Conservation (phyloP, 2,797 vertebrate genomes). For the Melanotaenia nigrans region DNA sequence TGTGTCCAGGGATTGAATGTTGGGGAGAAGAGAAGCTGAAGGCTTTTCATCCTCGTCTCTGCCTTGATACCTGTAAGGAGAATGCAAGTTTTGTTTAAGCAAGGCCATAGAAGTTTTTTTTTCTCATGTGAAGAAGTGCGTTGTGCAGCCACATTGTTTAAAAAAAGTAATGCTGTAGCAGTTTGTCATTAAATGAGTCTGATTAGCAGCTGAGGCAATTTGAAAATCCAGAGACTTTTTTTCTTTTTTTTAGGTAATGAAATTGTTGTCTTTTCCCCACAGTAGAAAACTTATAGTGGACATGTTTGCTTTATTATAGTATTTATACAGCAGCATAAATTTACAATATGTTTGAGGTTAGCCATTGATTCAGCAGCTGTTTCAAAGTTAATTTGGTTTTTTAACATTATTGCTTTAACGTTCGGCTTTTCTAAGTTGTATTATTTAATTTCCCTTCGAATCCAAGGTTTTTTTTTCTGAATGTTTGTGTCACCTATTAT, state of each 20-base stretch:
- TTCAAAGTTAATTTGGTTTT: constrained; percentile 61
- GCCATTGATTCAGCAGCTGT: constrained; percentile 24
- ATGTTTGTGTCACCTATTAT: constrained; percentile 56
- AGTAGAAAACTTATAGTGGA: constrained; percentile 50
- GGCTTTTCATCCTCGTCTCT: constrained; percentile 62
- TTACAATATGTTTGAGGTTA: background rate
- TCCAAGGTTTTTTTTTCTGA: constrained; percentile 48
- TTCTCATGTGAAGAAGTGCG: constrained; percentile 71
- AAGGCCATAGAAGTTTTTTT: constrained; percentile 68
- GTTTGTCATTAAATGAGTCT: constrained; percentile 65
- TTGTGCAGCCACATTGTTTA: constrained; percentile 78
- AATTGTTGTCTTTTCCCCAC: constrained; percentile 24
- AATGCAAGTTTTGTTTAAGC: constrained; percentile 61
- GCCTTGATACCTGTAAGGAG: constrained; percentile 74
- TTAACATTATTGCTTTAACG: constrained; percentile 55
- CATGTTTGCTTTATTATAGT: constrained; percentile 40
- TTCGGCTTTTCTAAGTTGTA: constrained; percentile 45
- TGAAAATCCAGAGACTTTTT: constrained; percentile 7
- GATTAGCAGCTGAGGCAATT: constrained; percentile 77
- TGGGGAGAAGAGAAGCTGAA: constrained; percentile 49
- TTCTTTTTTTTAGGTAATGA: constrained; percentile 59
- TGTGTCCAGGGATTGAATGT: constrained; percentile 66
- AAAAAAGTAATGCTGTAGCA: constrained; percentile 67
- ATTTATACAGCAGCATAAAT: background rate
- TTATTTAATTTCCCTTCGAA: constrained; percentile 58